Evolutionary conservation across 2,113 vertebrate species (phyloP), one percentile per base, ranked within the genome.

Genomic region (Girardinichthys multiradiatus): DNA sequence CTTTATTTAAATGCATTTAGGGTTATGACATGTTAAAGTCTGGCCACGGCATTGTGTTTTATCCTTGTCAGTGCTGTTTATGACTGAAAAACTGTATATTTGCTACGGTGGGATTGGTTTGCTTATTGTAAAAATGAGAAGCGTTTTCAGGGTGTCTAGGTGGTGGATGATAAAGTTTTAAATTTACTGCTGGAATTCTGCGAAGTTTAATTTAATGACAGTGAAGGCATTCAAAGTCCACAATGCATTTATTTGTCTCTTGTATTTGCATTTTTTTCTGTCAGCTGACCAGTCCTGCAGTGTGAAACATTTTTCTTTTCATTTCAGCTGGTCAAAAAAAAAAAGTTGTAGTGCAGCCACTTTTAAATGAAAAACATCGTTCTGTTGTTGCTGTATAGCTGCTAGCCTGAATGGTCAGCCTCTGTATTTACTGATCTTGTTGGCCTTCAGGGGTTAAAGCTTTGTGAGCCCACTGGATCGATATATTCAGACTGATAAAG

Each of bases 51-150:
- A 27, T 76, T 72, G 48, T 63, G 27, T 74, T 74, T 72, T 39
- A 72, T 60, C 42, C 10, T 78, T 42, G 33, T 57, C 70, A 48
- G 30, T 82, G 74, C 71, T 48, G 13, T 65, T 66, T 70, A 37
- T 84, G 54, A 76, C 30, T 66, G 45, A 51, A 30, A 17, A 67
- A 35, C 57, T 45, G 57, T 68, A 57, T 62, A 15, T 42, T n/a
- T 67, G 26, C 82, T 88, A 80, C 87, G 83, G 31, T 29, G 69
- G 74, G 10, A 27, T 64, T 6, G 0, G 9, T 69, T 81, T 48
- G 63, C 17, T 31, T 51, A 66, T 68, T 57, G 24, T 57, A 48
- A 51, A 62, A 67, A 28, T 1, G 42, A 61, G 35, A 60, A 48
- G 24, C 9, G 3, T 60, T 29, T 48, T 70, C 28, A 7, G 19